A percentile compares a stretch with the other conserved stretches of the same genome.
Conservation (phyloP, 2,113 vertebrate species). For the Edolisoma coerulescens region DNA sequence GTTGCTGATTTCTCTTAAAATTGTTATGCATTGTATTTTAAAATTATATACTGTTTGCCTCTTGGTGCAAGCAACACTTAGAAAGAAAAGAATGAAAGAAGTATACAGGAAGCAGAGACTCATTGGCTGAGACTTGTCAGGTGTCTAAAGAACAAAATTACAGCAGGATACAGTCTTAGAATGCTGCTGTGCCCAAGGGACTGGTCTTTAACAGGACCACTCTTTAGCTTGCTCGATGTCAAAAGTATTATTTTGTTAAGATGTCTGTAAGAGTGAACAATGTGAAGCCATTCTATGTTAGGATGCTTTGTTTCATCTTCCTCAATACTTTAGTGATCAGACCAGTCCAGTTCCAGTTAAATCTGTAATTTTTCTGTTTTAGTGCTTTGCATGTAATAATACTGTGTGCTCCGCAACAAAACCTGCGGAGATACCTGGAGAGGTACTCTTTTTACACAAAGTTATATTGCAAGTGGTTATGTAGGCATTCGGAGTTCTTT, state of each 20-base stretch:
- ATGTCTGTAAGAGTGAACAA: background rate
- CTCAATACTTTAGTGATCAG: background rate
- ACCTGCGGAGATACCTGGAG: background rate
- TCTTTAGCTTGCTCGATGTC: background rate
- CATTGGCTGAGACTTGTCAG: background rate
- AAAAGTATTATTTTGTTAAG: background rate
- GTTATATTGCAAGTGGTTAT: background rate
- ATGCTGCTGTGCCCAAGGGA: background rate
- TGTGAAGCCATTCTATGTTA: accelerated
- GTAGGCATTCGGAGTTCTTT: background rate
- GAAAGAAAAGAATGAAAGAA: background rate
- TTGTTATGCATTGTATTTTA: background rate
- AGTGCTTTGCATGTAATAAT: background rate
- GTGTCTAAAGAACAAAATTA: background rate
- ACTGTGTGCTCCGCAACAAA: background rate
- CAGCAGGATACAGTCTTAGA: background rate
- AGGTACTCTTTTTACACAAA: background rate
- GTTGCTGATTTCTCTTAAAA: background rate
- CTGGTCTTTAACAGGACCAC: background rate
- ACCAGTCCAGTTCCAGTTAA: background rate
- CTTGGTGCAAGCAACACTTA: background rate
- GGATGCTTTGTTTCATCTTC: background rate
- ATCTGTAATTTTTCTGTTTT: background rate
- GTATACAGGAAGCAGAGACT: background rate
- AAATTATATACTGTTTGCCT: background rate